These are phyloP conservation scores for Halichoerus grypus DNA, from an alignment of 2,113 vertebrate species.

Conservation along the genomic window DNA sequence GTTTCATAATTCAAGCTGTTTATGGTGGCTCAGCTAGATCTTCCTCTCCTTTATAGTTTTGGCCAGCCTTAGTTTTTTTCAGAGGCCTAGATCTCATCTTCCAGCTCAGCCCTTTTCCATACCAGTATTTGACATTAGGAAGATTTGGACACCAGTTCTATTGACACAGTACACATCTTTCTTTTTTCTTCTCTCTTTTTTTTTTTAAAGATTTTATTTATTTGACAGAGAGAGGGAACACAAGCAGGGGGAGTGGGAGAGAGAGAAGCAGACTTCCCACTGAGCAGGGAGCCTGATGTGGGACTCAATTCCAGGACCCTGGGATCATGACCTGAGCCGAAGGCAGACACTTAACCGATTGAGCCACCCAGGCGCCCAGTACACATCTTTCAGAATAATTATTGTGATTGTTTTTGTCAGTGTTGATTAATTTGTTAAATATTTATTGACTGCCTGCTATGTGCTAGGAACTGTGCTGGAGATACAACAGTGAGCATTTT, in stretches of 20 bases:
- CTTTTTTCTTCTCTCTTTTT: neutral
- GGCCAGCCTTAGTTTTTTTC: neutral
- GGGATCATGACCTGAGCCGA: neutral
- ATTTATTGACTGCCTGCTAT: neutral
- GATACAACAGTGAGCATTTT: neutral
- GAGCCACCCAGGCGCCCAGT: neutral
- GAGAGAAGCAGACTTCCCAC: neutral
- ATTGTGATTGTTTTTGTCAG: conserved; percentile 5
- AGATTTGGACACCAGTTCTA: neutral
- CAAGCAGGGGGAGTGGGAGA: neutral
- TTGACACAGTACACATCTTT: neutral
- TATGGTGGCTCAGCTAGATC: neutral
- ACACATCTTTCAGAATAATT: conserved; percentile 4
- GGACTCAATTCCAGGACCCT: neutral
- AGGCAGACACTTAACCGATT: neutral
- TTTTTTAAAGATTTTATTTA: too few species aligned
- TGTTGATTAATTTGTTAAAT: conserved; percentile 5
- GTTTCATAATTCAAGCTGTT: neutral
- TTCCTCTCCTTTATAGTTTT: conserved; percentile 33
- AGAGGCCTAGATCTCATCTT: conserved; percentile 36
- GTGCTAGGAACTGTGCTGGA: conserved; percentile 1
- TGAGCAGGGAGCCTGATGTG: neutral
- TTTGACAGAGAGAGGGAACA: neutral
- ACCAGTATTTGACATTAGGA: neutral
- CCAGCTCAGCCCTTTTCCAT: neutral